Evolutionary conservation across 2,888 invertebrate species (phyloP).

Genomic region (Drosophila kanekoi): DNA sequence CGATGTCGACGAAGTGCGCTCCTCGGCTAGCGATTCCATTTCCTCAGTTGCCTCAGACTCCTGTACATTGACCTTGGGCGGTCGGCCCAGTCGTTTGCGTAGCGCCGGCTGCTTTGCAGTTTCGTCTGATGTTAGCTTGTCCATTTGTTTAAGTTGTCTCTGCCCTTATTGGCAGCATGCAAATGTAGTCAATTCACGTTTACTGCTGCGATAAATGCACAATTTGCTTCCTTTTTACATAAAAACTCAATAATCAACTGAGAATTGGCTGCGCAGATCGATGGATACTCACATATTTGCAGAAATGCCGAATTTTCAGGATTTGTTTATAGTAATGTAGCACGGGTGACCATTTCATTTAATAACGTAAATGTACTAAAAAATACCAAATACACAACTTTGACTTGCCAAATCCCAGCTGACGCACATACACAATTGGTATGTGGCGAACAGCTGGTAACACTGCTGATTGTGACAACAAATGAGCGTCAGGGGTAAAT

Average conservation of each 20-base stretch:
- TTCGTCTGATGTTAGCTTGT: conserved; percentile 24
- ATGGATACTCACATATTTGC: conserved; percentile 23
- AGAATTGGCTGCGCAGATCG: neutral
- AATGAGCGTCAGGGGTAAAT: neutral
- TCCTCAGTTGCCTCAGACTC: conserved; percentile 16
- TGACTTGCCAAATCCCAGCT: conserved; percentile 26
- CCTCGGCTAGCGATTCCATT: conserved; percentile 15
- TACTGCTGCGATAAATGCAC: neutral
- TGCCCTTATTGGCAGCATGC: neutral
- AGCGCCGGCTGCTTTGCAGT: conserved; percentile 10
- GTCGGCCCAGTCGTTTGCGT: conserved; percentile 44
- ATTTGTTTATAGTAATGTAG: conserved; percentile 37
- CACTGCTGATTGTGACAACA: neutral
- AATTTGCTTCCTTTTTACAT: neutral
- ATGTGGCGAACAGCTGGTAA: conserved; percentile 14
- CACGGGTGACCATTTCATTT: conserved; percentile 14
- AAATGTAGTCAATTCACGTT: neutral
- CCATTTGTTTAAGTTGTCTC: conserved; percentile 24
- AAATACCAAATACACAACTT: conserved; percentile 19
- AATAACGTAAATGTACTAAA: conserved; percentile 24
- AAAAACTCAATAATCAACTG: neutral
- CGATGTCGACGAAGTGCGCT: conserved; percentile 25
- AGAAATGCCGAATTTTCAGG: conserved; percentile 4
- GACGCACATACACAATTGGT: neutral
- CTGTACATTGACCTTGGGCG: conserved; percentile 32